These are phyloP conservation scores for Hippocampus mohnikei DNA, from an alignment of 2,113 vertebrate genomes.

Conservation along the genomic window DNA sequence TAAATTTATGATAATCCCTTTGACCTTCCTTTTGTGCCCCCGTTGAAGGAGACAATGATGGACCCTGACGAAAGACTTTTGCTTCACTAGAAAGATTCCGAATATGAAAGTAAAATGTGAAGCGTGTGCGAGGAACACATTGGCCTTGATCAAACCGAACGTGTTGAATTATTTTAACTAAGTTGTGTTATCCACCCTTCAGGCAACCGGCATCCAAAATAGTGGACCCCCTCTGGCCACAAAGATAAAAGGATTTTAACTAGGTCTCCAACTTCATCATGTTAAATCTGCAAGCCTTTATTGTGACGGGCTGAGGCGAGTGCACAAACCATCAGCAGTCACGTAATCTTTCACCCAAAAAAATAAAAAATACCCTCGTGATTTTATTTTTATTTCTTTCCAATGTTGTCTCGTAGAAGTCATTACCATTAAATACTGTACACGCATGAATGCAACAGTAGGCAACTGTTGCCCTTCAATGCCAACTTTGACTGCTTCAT, in stretches of 20 bases:
- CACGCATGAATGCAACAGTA: too few relatives aligned
- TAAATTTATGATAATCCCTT: slow-evolving; percentile 72
- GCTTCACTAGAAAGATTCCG: slow-evolving; percentile 28
- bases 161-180: slow-evolving; percentile 12
- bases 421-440: not conserved
- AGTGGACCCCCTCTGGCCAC: slow-evolving; percentile 9
- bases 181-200: slow-evolving; percentile 25
- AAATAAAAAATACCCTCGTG: not conserved
- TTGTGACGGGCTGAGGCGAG: slow-evolving; percentile 18
- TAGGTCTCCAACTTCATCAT: slow-evolving; percentile 25
- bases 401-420: not conserved
- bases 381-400: not conserved
- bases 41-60: slow-evolving; percentile 47
- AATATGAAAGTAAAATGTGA: slow-evolving; percentile 35
- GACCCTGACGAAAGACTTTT: slow-evolving; percentile 42
- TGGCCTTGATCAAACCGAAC: slow-evolving; percentile 16
- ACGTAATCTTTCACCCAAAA: not conserved
- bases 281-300: slow-evolving; percentile 25
- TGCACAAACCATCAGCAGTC: slow-evolving; percentile 10
- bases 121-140: slow-evolving; percentile 31
- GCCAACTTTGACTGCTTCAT: too few relatives aligned
- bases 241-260: slow-evolving; percentile 33
- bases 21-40: slow-evolving; percentile 41
- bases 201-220: slow-evolving; percentile 10
- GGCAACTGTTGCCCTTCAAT: too few relatives aligned